phyloP scores from a whole-genome alignment of 2,888 invertebrate genomes.

The Polymixis lichenea region DNA sequence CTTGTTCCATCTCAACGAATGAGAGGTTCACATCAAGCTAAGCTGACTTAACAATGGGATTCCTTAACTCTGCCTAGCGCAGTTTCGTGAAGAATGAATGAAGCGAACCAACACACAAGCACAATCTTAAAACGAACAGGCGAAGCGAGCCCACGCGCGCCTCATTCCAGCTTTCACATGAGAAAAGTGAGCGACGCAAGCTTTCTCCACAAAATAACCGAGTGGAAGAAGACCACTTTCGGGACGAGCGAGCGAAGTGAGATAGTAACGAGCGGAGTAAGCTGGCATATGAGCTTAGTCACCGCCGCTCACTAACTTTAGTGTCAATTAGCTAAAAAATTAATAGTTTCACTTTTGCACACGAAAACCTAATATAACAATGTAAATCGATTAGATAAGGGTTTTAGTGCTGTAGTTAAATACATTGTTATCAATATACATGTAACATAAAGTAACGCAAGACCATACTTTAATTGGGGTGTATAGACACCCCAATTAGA shows the following conservation, averaged over 20 bases:
- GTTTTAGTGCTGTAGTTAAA: constrained; percentile 1
- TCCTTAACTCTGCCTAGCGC: background rate
- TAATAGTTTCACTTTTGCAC: no score
- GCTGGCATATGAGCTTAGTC: no score
- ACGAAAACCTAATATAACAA: background rate
- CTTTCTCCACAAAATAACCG: no score
- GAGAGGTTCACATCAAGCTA: background rate
- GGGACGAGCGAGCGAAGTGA: no score
- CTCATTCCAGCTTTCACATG: background rate
- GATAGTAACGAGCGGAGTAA: no score
- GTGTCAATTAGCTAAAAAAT: no score
- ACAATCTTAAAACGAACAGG: background rate
- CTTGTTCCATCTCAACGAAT: background rate
- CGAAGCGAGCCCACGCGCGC: background rate
- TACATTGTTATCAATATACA: background rate
- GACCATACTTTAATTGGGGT: no score
- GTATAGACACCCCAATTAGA: no score
- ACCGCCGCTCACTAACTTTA: no score
- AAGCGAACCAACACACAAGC: background rate
- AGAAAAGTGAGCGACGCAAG: no score
- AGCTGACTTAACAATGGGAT: background rate
- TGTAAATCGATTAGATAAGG: background rate
- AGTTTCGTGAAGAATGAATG: background rate
- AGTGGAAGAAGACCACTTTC: no score
- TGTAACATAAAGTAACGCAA: no score